Percentiles rank a stretch among this genome's conserved stretches.
These are phyloP conservation scores for Oreochromis aureus DNA, from an alignment of 2,113 vertebrate species.

Conservation along the genomic window DNA sequence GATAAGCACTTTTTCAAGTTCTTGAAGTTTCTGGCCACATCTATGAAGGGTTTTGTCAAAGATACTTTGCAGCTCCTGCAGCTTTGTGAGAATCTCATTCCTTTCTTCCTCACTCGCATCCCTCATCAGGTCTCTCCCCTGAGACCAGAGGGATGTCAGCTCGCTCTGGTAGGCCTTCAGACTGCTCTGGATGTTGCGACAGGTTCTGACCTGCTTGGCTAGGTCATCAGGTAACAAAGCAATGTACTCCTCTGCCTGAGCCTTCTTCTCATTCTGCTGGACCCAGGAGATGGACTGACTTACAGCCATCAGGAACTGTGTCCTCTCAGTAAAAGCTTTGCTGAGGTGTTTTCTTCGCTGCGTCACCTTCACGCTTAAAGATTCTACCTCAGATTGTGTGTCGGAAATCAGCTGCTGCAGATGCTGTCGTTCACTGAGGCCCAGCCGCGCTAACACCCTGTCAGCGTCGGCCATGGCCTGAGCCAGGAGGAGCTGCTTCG, in stretches of 20 bases:
- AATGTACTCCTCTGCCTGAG: slow-evolving; percentile 83
- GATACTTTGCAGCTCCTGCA: slow-evolving; percentile 86
- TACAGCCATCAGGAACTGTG: slow-evolving; percentile 88
- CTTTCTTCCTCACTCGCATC: slow-evolving; percentile 86
- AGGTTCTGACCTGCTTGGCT: slow-evolving; percentile 85
- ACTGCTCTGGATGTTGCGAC: slow-evolving; percentile 83
- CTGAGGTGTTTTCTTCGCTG: slow-evolving; percentile 88
- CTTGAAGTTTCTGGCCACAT: slow-evolving; percentile 84
- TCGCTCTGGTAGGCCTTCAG: slow-evolving; percentile 89
- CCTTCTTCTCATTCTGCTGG: slow-evolving; percentile 87
- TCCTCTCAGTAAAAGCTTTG: slow-evolving; percentile 91
- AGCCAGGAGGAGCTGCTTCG: slow-evolving; percentile 83
- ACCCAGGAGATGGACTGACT: slow-evolving; percentile 86
- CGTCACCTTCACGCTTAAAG: slow-evolving; percentile 79
- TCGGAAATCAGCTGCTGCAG: slow-evolving; percentile 81
- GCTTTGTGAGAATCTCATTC: slow-evolving; percentile 80
- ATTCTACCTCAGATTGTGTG: slow-evolving; percentile 79
- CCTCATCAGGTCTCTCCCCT: slow-evolving; percentile 88
- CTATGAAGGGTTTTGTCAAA: slow-evolving; percentile 85
- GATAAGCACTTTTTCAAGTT: slow-evolving; percentile 87
- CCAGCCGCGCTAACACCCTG: slow-evolving; percentile 81
- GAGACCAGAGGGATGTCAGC: slow-evolving; percentile 84
- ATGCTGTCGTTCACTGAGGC: slow-evolving; percentile 86
- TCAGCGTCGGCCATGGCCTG: slow-evolving; percentile 81
- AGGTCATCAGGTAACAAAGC: slow-evolving; percentile 88